phyloP scores from a whole-genome alignment of 1,140 invertebrate genomes.

The Chelonus insularis region DNA sequence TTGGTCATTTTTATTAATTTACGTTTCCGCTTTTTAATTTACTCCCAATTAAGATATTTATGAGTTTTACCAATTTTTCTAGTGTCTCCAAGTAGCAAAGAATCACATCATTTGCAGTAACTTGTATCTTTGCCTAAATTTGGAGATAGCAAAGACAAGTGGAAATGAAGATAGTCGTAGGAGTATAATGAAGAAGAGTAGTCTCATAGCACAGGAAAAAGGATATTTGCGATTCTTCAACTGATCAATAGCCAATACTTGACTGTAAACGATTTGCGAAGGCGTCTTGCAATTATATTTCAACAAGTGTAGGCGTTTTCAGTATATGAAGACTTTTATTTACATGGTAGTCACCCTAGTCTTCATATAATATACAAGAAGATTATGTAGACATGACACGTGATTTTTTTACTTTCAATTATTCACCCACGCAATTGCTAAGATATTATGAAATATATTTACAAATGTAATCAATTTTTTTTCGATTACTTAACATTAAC shows the following conservation, averaged over 20 bases:
- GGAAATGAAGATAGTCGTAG: conserved; percentile 2
- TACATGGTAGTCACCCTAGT: neutral
- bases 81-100: too few relatives aligned
- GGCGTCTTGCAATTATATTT: conserved; percentile 19
- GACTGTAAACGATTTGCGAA: conserved; percentile 21
- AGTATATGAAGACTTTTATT: neutral
- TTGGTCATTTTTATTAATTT: conserved; percentile 5
- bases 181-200: conserved; percentile 6
- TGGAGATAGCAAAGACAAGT: too few relatives aligned
- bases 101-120: too few relatives aligned
- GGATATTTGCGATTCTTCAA: neutral
- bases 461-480: too few relatives aligned
- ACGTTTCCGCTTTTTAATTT: conserved; percentile 20
- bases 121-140: too few relatives aligned
- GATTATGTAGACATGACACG: conserved; percentile 1
- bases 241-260: conserved; percentile 11
- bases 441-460: neutral
- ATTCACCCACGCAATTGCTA: neutral
- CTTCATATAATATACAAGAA: neutral
- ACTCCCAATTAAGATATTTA: neutral
- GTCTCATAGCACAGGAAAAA: conserved; percentile 13
- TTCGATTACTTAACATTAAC: too few relatives aligned
- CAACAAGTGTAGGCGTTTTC: neutral
- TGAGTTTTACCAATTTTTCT: too few relatives aligned
- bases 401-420: neutral